Conservation (phyloP, 2,888 invertebrate genomes). For the Himalopsyche japonica region DNA sequence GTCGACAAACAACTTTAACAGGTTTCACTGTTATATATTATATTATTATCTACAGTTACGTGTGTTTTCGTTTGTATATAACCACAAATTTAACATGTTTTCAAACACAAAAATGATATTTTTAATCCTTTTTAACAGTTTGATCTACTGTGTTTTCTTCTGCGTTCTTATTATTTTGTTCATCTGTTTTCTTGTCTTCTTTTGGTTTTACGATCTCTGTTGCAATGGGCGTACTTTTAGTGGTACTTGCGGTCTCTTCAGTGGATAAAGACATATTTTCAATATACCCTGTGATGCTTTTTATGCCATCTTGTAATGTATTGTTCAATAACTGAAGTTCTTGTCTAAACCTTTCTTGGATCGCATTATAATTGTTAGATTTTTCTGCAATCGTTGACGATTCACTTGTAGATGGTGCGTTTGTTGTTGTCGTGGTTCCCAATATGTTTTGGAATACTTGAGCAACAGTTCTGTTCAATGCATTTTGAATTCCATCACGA, state of each 20-base stretch:
- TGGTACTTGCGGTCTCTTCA: background rate
- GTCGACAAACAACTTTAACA: background rate
- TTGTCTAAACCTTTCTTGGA: conserved; percentile 3
- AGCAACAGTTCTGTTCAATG: background rate
- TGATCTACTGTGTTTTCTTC: background rate
- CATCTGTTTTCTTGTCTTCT: background rate
- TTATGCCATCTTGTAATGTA: conserved; percentile 19
- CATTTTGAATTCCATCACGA: conserved; percentile 4
- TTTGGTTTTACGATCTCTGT: background rate
- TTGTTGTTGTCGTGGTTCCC: background rate
- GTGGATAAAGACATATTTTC: background rate
- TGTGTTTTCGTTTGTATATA: background rate
- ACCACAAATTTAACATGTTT: background rate
- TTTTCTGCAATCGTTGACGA: background rate
- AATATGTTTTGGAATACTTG: background rate
- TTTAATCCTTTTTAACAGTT: background rate
- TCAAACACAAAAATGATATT: no score
- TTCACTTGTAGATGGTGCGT: background rate
- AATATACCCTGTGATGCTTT: background rate
- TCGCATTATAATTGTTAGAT: background rate
- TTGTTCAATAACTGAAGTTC: conserved; percentile 13
- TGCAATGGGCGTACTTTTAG: background rate
- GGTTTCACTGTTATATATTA: background rate
- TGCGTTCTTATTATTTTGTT: background rate
- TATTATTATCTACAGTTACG: background rate